Evolutionary conservation across 2,113 vertebrate genomes (phyloP), one percentile per base, ranked within the genome.

Genomic region (Nyctereutes procyonoides): DNA sequence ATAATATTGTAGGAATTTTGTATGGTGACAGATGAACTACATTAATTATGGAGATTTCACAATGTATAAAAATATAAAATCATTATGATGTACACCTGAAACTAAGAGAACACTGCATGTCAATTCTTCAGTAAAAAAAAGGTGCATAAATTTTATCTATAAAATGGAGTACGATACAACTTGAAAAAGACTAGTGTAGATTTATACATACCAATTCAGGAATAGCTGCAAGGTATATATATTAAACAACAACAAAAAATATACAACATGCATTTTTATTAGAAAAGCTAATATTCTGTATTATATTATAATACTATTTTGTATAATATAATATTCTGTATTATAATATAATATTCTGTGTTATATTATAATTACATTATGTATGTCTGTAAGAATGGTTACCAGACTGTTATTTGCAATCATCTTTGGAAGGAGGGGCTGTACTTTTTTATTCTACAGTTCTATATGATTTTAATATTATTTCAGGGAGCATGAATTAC

Each of bases 371-470:
- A 43, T 43, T 43, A 43, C 6, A 43, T 43, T 48, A 53, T 38
- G 2, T 87, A 76, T n/a, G 16, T 82, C 24, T 60, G 19, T 14
- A 92, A 85, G 69, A n/a, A 71, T 85, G 38, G n/a, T 60, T 81
- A 80, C n/a, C 53, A 93, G 84, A 95, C 58, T 69, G 32, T 63
- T 71, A 81, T 90, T 3, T 81, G 55, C 48, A 96, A 71, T 35
- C 74, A 76, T 58, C n/a, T 93, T 96, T 96, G 51, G 28, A 88
- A 90, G 3, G 13, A 97, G n/a, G 32, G 51, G 87, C 13, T 38
- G 87, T n/a, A 88, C 11, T 90, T 26, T 56, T 67, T 85, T 87
- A 86, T 76, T 91, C 77, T 74, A 53, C 17, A 80, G 55, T 92
- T 95, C 58, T 74, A 12, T 86, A 69, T 43, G 60, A 92, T 43